Evolutionary conservation across 2,113 vertebrate genomes (phyloP).

Genomic region (Nothoprocta pentlandii): DNA sequence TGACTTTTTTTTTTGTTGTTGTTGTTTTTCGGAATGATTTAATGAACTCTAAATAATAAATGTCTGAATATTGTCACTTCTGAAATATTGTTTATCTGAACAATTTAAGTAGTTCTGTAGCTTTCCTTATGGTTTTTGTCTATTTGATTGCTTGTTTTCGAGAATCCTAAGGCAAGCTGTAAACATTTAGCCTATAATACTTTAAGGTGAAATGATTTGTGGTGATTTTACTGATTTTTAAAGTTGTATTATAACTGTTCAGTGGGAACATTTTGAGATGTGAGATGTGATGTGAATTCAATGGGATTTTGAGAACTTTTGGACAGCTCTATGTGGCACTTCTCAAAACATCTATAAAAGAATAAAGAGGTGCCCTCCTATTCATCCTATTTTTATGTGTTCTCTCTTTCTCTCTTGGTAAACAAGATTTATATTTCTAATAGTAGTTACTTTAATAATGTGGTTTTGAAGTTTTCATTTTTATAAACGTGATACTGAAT

Average conservation of each 20-base stretch:
- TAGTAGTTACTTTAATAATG: background rate
- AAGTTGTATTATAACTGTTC: background rate
- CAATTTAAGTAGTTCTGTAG: background rate
- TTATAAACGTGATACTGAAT: background rate
- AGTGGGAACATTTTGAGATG: background rate
- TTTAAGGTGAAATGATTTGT: background rate
- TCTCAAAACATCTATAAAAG: background rate
- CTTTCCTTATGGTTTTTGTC: background rate
- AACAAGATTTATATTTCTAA: background rate
- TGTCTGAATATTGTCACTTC: background rate
- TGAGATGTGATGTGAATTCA: too few species aligned
- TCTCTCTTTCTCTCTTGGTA: background rate
- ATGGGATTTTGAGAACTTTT: background rate
- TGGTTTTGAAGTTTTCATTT: background rate
- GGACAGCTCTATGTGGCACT: background rate
- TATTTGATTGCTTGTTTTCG: background rate
- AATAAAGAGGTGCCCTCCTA: rapidly evolving
- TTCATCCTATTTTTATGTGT: background rate
- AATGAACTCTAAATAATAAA: background rate
- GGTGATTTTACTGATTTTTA: background rate
- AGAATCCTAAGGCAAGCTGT: background rate
- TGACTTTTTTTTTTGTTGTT: background rate
- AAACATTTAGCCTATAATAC: background rate
- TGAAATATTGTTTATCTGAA: background rate
- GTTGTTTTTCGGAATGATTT: background rate